A percentile compares a stretch with the other conserved stretches of the same genome.
These are phyloP conservation scores for Damaliscus lunatus DNA, from an alignment of 2,113 vertebrate species.

Conservation along the genomic window DNA sequence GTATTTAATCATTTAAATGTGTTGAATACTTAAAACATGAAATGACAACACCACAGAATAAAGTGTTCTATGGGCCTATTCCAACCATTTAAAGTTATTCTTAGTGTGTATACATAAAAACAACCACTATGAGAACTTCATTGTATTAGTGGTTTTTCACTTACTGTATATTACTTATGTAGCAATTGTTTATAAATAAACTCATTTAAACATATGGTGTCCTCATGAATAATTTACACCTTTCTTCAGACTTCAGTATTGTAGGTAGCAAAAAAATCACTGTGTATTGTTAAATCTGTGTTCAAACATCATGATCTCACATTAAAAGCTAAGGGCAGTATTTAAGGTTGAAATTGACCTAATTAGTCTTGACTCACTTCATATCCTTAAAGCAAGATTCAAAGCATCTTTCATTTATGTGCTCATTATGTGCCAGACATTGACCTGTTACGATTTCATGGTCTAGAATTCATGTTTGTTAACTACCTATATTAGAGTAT, in stretches of 20 bases:
- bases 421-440: neutral
- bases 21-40: neutral
- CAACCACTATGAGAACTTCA: constrained; percentile 37
- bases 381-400: neutral
- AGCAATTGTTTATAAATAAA: constrained; percentile 70
- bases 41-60: neutral
- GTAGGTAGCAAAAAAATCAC: neutral
- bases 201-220: constrained; percentile 57
- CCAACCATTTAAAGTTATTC: neutral
- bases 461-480: neutral
- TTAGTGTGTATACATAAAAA: neutral
- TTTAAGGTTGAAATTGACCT: neutral
- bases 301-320: neutral
- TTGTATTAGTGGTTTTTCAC: constrained; percentile 3
- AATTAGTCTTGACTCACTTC: constrained; percentile 13
- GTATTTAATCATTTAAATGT: constrained; percentile 1
- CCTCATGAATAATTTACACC: neutral
- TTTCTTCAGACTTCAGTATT: constrained; percentile 1
- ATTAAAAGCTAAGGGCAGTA: neutral
- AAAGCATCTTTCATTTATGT: neutral
- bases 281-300: constrained; percentile 25
- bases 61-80: neutral
- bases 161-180: constrained; percentile 53
- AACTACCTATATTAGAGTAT: neutral
- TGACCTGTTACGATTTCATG: neutral